Base-by-base conservation (phyloP, 2,888 invertebrate genomes). In the Neocrepidodera transversa region DNA sequence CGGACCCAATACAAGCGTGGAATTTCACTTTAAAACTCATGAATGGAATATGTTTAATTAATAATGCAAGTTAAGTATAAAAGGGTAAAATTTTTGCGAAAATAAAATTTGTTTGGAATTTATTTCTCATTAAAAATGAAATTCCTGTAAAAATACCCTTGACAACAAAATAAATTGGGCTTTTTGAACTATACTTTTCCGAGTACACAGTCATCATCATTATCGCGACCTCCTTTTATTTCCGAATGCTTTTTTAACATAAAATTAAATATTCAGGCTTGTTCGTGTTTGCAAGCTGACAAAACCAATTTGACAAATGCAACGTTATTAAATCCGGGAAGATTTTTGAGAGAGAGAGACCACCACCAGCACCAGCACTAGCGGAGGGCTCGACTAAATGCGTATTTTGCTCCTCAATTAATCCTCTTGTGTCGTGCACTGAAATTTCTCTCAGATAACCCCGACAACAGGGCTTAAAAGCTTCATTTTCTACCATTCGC, bases 351-450 rank as follows among this genome's bases (percentile, higher is more conserved):
- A 30, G 53, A 28, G 17, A 23, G 18, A 28, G n/a, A n/a, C 18
- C 40, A 5, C 45, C 7, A 5, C 23, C 23, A 30, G 28, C 43
- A 8, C 38, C n/a, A 20, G 58, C 58, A 62, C 60, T 50, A 55
- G 53, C 28, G 54, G 53, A 64, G 64, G 62, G 58, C 45, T 28
- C 48, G 52, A 42, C 35, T 60, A 40, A 36, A 62, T 50, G 57
- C 60, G 52, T 54, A 54, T 54, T 54, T 62, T 58, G 64, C 55
- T 61, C 66, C 57, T 56, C 64, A 56, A 60, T 69, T 68, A 69
- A 68, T 69, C 69, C 68, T 65, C 68, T 69, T 66, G 67, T 68
- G 68, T 66, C 64, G 65, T 64, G 66, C 65, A 62, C 67, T 67
- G 62, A 59, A 68, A 65, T 66, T 63, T 49, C 60, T 65, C 67